Evolutionary conservation across 2,113 vertebrate species (phyloP).

Genomic region (Apteryx owenii): DNA sequence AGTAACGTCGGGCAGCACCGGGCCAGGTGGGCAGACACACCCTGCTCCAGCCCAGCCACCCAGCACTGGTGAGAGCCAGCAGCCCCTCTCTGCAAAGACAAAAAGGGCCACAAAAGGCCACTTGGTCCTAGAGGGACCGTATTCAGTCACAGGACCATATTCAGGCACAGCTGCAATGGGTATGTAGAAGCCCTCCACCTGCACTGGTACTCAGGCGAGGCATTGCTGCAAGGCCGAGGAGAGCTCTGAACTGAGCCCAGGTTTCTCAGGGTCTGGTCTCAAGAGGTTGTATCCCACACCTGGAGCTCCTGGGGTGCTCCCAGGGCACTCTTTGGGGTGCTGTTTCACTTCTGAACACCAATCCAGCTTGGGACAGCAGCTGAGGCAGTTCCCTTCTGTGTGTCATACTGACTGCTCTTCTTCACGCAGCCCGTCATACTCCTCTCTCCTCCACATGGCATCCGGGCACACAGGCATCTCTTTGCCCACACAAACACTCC

Average conservation of each 20-base stretch:
- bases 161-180: neutral
- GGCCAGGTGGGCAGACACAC: too few relatives aligned
- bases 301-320: neutral
- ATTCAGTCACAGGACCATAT: neutral
- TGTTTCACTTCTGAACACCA: neutral
- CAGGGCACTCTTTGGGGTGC: neutral
- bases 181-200: neutral
- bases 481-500: neutral
- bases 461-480: neutral
- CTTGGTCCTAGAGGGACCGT: rapidly evolving
- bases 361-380: neutral
- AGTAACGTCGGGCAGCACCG: too few relatives aligned
- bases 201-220: neutral
- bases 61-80: neutral
- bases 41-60: too few relatives aligned
- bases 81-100: neutral
- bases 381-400: neutral
- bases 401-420: neutral
- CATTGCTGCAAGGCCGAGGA: neutral
- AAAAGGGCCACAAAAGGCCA: rapidly evolving
- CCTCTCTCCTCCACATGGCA: neutral
- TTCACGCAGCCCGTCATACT: neutral
- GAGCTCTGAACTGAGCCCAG: neutral
- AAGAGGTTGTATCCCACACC: rapidly evolving
- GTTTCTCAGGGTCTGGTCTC: neutral